These are phyloP conservation scores for Camponotus floridanus DNA, from an alignment of 1,140 invertebrate species.

Conservation along the genomic window DNA sequence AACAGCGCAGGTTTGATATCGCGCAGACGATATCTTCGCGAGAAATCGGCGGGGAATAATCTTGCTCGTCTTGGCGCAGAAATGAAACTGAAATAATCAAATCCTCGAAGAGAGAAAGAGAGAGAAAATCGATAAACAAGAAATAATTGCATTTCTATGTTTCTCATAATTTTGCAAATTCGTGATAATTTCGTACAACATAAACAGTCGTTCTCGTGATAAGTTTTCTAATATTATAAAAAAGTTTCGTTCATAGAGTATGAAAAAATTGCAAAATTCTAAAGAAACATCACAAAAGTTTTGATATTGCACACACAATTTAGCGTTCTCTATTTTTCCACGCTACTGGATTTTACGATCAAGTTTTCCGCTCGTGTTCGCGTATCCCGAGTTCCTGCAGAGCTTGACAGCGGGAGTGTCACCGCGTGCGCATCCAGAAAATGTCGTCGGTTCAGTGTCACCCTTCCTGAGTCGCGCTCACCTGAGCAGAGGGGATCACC, in stretches of 20 bases:
- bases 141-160: not conserved
- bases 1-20: conserved; percentile 65
- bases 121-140: not conserved
- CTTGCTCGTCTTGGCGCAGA: conserved; percentile 16
- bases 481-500: conserved; percentile 78
- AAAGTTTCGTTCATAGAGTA: not conserved
- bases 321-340: not conserved
- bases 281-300: not conserved
- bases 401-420: conserved; percentile 70
- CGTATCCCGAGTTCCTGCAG: conserved; percentile 67
- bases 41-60: conserved; percentile 31
- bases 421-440: conserved; percentile 77
- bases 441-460: conserved; percentile 81
- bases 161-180: not conserved
- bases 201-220: not conserved
- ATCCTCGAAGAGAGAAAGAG: not conserved
- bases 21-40: conserved; percentile 38
- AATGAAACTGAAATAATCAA: not conserved
- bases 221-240: not conserved
- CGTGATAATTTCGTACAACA: not conserved
- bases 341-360: not conserved
- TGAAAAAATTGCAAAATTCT: not conserved
- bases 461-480: conserved; percentile 65
- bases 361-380: conserved; percentile 44
- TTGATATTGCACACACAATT: conserved; percentile 2